These are phyloP conservation scores for Oxyruncus cristatus DNA, from an alignment of 2,113 vertebrate genomes.

Conservation along the genomic window DNA sequence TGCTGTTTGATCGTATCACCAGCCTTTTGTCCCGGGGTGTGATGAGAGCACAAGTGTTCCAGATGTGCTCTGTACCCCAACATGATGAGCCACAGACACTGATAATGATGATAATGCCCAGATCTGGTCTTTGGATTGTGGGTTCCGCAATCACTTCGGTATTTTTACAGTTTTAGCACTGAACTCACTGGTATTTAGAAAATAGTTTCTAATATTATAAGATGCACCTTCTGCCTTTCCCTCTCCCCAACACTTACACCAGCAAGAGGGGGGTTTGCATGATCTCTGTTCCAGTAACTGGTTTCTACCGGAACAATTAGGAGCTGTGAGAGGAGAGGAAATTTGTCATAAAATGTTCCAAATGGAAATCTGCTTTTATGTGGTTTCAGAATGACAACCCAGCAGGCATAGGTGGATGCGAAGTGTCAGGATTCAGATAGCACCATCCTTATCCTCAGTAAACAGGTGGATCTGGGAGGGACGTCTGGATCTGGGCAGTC, in stretches of 20 bases:
- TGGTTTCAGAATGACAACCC: neutral
- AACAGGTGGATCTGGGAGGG: neutral
- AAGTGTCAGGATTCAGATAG: neutral
- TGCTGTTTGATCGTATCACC: accelerated
- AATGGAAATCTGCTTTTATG: slow-evolving; percentile 20
- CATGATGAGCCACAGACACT: neutral
- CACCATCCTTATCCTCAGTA: neutral
- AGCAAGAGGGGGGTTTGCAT: neutral
- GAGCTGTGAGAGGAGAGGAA: neutral
- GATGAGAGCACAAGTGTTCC: neutral
- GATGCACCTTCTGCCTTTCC: neutral
- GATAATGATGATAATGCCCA: neutral
- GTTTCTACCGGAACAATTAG: neutral
- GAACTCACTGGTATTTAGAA: neutral
- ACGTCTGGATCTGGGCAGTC: neutral
- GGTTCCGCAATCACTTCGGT: neutral
- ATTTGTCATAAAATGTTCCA: neutral
- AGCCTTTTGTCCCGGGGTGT: neutral
- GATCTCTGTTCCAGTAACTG: neutral
- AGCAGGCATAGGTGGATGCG: neutral
- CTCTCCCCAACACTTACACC: neutral
- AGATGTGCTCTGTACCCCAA: neutral
- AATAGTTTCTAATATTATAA: neutral
- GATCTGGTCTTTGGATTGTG: accelerated
- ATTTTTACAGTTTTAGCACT: neutral